A percentile compares a stretch with the other conserved stretches of the same genome.
phyloP scores from a whole-genome alignment of 2,888 invertebrate genomes.

The Cabera pusaria region DNA sequence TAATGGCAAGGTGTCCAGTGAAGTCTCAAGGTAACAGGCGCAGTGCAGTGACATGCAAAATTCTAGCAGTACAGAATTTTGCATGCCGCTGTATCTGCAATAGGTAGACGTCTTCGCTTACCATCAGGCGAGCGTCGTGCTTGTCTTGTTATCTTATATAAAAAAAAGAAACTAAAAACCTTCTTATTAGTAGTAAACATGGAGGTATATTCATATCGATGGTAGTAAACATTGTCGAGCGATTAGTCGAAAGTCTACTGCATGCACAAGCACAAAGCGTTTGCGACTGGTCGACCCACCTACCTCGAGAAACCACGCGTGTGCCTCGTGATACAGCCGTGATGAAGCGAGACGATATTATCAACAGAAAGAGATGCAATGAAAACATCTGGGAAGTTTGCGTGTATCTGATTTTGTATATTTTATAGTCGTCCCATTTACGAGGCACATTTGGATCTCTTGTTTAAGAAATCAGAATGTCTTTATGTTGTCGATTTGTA shows the following conservation, averaged over 20 bases:
- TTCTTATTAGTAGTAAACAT: too few relatives aligned
- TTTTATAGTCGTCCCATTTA: constrained; percentile 36
- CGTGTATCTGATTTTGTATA: constrained; percentile 41
- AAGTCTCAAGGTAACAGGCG: too few relatives aligned
- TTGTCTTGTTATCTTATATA: too few relatives aligned
- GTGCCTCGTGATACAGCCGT: constrained; percentile 43
- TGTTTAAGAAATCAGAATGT: constrained; percentile 15
- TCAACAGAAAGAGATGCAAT: constrained; percentile 46
- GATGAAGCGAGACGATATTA: constrained; percentile 31
- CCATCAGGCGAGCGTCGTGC: too few relatives aligned
- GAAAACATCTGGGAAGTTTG: constrained; percentile 57
- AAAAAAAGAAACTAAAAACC: too few relatives aligned
- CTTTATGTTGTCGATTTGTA: constrained; percentile 10
- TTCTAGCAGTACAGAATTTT: too few relatives aligned
- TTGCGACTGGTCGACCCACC: constrained; percentile 35
- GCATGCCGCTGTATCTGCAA: too few relatives aligned
- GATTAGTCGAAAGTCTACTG: constrained; percentile 27
- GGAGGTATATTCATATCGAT: too few relatives aligned
- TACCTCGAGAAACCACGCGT: constrained; percentile 41
- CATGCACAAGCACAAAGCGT: constrained; percentile 27
- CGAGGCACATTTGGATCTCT: constrained; percentile 16
- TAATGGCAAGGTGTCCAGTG: too few relatives aligned
- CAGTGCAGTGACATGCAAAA: too few relatives aligned
- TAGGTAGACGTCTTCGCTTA: too few relatives aligned
- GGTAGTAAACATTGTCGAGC: too few relatives aligned